Evolutionary conservation across 2,797 vertebrate species (phyloP), one percentile per base, ranked within the genome.

Genomic region (Myripristis jacobus): DNA sequence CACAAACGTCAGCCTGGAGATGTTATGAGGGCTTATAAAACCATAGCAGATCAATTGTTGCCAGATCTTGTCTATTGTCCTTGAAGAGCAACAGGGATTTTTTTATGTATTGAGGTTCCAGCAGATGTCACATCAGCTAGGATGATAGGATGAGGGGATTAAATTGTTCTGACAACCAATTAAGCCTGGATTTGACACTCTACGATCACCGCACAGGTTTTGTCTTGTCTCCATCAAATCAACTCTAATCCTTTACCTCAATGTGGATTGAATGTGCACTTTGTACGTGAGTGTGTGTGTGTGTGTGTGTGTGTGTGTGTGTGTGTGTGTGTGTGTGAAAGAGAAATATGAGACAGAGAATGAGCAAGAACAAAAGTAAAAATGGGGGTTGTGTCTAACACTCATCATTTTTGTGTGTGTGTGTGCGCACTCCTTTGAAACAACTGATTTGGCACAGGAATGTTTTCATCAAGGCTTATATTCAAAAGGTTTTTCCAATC

Each of bases 141-240:
- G 68, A 61, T 80, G 73, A 82, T 58, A 51, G 61, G 64, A 70
- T 44, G 54, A 54, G 56, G 52, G 84, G 88, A 91, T 91, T 92
- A 91, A 85, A 84, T 85, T 67, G 54, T 79, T 80, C 83, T 88
- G 88, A 91, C 89, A 92, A 77, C 85, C 87, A 93, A 93, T 93
- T 93, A 94, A 77, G 70, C 54, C 54, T 71, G 62, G 77, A 84
- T 91, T 83, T 90, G 75, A 89, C 85, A 80, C 71, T 70, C 53
- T 52, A 19, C 73, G 66, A 89, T 86, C 84, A 68, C 65, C 64
- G 53, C 5, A 19, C 72, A 64, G 79, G 73, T 68, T 84, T 88
- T 80, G 73, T 53, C 73, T 86, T 71, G 76, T 87, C 84, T 81
- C 73, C 66, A 56, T 79, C 77, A 84, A 86, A 81, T 88, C 80